Conservation (phyloP, 35 echinoderm and acorn worm genomes). For the Strongylocentrotus purpuratus region DNA sequence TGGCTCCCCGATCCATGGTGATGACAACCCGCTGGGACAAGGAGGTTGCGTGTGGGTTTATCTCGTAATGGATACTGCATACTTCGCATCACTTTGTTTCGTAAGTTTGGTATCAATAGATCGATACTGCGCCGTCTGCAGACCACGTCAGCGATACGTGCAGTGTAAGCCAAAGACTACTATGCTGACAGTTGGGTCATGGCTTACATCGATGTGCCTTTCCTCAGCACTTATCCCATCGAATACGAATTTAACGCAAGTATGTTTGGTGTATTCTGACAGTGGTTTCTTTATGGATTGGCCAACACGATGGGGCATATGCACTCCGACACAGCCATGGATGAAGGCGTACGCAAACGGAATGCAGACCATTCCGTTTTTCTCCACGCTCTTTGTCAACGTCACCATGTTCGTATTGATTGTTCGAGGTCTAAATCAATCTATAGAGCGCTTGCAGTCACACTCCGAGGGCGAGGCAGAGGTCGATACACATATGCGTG, state of each 20-base stretch:
- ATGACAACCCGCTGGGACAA: constrained; percentile 67
- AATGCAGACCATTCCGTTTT: constrained; percentile 83
- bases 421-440: constrained; percentile 73
- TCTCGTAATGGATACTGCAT: constrained; percentile 72
- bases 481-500: constrained; percentile 69
- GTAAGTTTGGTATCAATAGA: constrained; percentile 84
- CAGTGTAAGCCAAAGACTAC: constrained; percentile 56
- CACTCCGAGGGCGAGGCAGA: constrained; percentile 56
- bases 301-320: constrained; percentile 52
- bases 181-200: constrained; percentile 58
- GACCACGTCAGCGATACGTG: constrained; percentile 57
- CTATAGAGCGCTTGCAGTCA: constrained; percentile 61
- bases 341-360: constrained; percentile 62
- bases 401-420: constrained; percentile 76
- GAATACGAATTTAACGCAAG: constrained; percentile 4
- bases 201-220: constrained; percentile 57
- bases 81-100: constrained; percentile 88
- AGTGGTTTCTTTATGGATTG: constrained; percentile 46
- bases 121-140: constrained; percentile 82
- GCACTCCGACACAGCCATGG: constrained; percentile 21
- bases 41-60: constrained; percentile 71
- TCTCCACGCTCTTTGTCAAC: constrained; percentile 65
- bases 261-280: constrained; percentile 66
- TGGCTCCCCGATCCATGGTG: constrained; percentile 53
- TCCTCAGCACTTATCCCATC: constrained; percentile 71